Conservation (phyloP, 1,140 invertebrate species). For the Theocolax elegans region DNA sequence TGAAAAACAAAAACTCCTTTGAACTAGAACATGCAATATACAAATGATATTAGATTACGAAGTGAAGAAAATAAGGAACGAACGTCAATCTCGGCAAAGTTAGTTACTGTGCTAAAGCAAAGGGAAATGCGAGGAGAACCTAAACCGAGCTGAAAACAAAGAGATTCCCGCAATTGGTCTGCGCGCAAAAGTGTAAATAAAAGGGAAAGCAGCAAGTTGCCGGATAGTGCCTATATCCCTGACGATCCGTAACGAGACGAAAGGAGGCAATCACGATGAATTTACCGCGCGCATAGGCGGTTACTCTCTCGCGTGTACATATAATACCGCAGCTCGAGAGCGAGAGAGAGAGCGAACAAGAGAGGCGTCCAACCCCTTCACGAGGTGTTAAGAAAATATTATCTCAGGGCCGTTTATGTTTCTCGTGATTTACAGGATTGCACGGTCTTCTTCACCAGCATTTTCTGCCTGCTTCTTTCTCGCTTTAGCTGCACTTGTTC, state of each 20-base stretch:
- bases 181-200: slow-evolving; percentile 32
- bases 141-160: slow-evolving; percentile 22
- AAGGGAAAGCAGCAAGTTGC: neutral
- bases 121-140: too few relatives aligned
- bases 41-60: too few relatives aligned
- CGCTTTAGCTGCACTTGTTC: neutral
- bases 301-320: neutral
- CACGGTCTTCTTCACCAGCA: slow-evolving; percentile 1
- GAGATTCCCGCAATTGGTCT: slow-evolving; percentile 14
- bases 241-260: slow-evolving; percentile 33
- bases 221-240: slow-evolving; percentile 4
- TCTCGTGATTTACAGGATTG: slow-evolving; percentile 51
- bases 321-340: slow-evolving; percentile 13
- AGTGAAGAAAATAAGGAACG: too few relatives aligned
- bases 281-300: slow-evolving; percentile 29
- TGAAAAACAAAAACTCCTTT: too few relatives aligned
- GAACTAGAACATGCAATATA: too few relatives aligned
- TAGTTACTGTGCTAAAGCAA: too few relatives aligned
- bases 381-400: slow-evolving; percentile 58
- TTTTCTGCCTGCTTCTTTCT: neutral
- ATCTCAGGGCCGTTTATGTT: slow-evolving; percentile 49
- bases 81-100: too few relatives aligned
- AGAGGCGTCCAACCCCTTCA: slow-evolving; percentile 45
- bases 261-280: slow-evolving; percentile 40
- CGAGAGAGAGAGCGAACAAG: slow-evolving; percentile 2